Percentiles rank a stretch among this genome's conserved stretches.
These are phyloP conservation scores for Calypte anna DNA, from an alignment of 2,113 vertebrate species.

Conservation along the genomic window DNA sequence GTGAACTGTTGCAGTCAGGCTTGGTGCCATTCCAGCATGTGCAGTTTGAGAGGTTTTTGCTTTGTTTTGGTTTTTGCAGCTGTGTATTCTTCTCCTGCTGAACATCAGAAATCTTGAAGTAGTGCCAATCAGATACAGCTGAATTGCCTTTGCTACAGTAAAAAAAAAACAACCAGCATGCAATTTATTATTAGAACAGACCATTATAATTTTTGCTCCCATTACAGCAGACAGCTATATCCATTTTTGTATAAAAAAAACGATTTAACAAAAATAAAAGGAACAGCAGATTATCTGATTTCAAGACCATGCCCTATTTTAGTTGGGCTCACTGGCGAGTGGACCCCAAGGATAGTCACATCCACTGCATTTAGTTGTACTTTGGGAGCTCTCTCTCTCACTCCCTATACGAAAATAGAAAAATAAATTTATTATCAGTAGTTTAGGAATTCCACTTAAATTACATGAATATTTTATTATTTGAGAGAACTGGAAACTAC, in stretches of 20 bases:
- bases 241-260: slow-evolving; percentile 32
- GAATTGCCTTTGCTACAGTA: slow-evolving; percentile 35
- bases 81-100: slow-evolving; percentile 10
- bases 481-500: not conserved
- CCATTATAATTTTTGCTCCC: slow-evolving; percentile 9
- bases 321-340: not conserved
- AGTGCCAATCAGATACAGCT: slow-evolving; percentile 66
- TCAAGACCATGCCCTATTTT: not conserved
- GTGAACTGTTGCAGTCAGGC: not conserved
- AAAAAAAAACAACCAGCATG: slow-evolving; percentile 37
- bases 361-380: not conserved
- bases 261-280: slow-evolving; percentile 20
- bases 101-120: slow-evolving; percentile 37
- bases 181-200: slow-evolving; percentile 61
- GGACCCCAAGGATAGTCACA: not conserved
- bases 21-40: slow-evolving; percentile 19
- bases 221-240: not conserved
- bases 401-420: not conserved
- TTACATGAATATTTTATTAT: not conserved
- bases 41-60: not conserved
- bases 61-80: slow-evolving; percentile 43
- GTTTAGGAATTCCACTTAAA: not conserved
- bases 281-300: not conserved
- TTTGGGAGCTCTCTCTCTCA: not conserved
- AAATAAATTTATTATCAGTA: not conserved